Percentiles rank a stretch among this genome's conserved stretches.
Conservation (phyloP, 1,140 invertebrate species). For the Brachionus calyciflorus region DNA sequence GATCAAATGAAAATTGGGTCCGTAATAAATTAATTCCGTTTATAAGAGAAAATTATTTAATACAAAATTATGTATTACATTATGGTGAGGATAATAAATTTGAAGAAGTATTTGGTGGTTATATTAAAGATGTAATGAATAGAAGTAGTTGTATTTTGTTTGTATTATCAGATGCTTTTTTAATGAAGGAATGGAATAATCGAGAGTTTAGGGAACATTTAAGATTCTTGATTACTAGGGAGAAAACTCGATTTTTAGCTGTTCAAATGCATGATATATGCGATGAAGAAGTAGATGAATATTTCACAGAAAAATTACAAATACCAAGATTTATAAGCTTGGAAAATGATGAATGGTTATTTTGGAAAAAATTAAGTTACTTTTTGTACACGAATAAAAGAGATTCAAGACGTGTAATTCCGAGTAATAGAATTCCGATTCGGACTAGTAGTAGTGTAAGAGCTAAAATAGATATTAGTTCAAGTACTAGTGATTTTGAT, state of each 20-base stretch:
- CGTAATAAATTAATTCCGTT: conserved; percentile 2
- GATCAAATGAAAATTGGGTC: conserved; percentile 16
- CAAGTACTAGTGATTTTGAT: no score
- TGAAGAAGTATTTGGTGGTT: background rate
- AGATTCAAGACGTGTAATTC: no score
- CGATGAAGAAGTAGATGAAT: conserved; percentile 42
- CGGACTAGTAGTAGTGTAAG: no score
- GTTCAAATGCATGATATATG: conserved; percentile 35
- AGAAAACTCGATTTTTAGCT: background rate
- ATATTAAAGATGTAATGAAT: conserved; percentile 36
- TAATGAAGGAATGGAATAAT: conserved; percentile 43
- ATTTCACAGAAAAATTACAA: conserved; percentile 20
- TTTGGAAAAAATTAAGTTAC: conserved; percentile 28
- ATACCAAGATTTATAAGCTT: conserved; percentile 34
- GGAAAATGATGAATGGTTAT: conserved; percentile 40
- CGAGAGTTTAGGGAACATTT: background rate
- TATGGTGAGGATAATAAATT: conserved; percentile 6
- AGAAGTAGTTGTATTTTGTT: conserved; percentile 20
- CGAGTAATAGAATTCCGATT: no score
- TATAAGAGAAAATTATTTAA: background rate
- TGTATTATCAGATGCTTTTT: conserved; percentile 34
- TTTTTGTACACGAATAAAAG: conserved; percentile 27
- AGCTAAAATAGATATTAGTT: no score
- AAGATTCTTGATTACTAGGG: background rate
- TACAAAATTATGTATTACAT: background rate